Conservation (phyloP, 2,113 vertebrate species). For the Pituophis catenifer region DNA sequence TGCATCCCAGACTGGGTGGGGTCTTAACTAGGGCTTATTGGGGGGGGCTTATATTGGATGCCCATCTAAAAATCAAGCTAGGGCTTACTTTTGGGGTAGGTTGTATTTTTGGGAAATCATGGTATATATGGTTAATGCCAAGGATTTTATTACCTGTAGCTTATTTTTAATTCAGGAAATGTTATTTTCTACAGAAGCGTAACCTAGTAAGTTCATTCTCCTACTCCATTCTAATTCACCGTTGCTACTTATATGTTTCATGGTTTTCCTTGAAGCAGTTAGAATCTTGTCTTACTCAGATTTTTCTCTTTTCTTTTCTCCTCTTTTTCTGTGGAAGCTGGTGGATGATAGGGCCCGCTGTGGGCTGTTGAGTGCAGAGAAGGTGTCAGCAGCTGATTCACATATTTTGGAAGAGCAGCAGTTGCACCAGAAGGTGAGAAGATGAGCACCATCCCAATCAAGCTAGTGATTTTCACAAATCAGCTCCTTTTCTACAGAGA, state of each 20-base stretch:
- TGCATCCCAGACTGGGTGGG: no score
- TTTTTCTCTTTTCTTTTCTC: background rate
- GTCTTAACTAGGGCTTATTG: no score
- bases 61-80: no score
- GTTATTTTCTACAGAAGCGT: background rate
- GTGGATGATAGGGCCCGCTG: conserved; percentile 24
- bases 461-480: background rate
- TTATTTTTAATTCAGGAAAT: background rate
- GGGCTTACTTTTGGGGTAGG: no score
- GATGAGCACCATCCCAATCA: background rate
- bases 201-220: background rate
- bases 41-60: no score
- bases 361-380: conserved; percentile 56
- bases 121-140: no score
- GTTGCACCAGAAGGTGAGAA: conserved; percentile 76
- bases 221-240: background rate
- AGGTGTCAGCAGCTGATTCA: conserved; percentile 72
- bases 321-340: conserved; percentile 59
- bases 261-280: background rate
- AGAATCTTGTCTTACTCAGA: background rate
- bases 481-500: background rate
- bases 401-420: conserved; percentile 77
- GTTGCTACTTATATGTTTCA: background rate
- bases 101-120: no score
- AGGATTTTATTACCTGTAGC: background rate